These are phyloP conservation scores for Rotaria macrura DNA, from an alignment of 2,888 invertebrate genomes.

Conservation along the genomic window DNA sequence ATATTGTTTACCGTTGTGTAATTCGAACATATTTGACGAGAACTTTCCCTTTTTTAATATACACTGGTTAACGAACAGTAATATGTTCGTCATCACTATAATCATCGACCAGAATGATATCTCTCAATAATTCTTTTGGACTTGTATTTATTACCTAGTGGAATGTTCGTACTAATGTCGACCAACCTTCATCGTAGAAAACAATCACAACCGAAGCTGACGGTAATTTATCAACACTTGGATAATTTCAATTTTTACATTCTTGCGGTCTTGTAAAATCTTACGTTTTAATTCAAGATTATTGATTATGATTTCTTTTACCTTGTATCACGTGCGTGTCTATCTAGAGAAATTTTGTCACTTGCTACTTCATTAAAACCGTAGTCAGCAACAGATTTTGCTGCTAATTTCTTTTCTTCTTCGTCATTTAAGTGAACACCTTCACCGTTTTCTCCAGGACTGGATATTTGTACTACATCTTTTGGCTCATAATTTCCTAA, in stretches of 20 bases:
- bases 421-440: constrained; percentile 68
- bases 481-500: constrained; percentile 72
- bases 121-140: constrained; percentile 57
- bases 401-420: constrained; percentile 67
- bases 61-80: constrained; percentile 69
- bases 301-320: constrained; percentile 35
- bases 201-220: constrained; percentile 83
- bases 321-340: constrained; percentile 78
- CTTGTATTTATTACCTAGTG: constrained; percentile 51
- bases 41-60: constrained; percentile 69
- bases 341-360: constrained; percentile 82
- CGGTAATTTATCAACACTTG: constrained; percentile 60
- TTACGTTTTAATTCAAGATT: neutral
- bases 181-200: constrained; percentile 66
- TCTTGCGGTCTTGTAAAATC: constrained; percentile 57
- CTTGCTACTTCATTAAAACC: constrained; percentile 97
- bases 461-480: constrained; percentile 38
- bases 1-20: constrained; percentile 72
- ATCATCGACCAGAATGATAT: constrained; percentile 54
- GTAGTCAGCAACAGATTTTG: constrained; percentile 78
- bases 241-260: constrained; percentile 87
- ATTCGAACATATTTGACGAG: constrained; percentile 82
- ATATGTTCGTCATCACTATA: constrained; percentile 61
- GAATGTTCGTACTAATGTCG: constrained; percentile 47
- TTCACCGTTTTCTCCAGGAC: constrained; percentile 48